Evolutionary conservation across 2,797 vertebrate genomes (phyloP).

Genomic region (Benthosema pterotum): DNA sequence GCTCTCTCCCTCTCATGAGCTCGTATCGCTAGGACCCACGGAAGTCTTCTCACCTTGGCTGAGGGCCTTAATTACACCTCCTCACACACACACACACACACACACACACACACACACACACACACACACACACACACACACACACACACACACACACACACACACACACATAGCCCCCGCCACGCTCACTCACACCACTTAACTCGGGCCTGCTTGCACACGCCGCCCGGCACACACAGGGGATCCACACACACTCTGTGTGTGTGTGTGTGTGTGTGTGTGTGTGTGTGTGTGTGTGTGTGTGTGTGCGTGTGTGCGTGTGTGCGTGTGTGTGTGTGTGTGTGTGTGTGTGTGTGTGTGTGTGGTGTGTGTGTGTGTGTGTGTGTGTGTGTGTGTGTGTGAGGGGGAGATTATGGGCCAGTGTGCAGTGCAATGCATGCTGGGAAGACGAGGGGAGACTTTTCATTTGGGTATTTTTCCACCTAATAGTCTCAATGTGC

Average conservation of each 20-base stretch:
- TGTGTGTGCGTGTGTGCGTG: too few species aligned
- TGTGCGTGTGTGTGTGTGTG: too few species aligned
- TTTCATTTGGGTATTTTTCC: conserved; percentile 57
- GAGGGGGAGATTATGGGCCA: conserved; percentile 68
- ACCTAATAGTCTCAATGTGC: conserved; percentile 38
- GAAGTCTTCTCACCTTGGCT: conserved; percentile 78
- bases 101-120: too few species aligned
- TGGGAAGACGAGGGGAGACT: conserved; percentile 42
- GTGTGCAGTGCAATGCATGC: conserved; percentile 46
- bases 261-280: too few species aligned
- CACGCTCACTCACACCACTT: conserved; percentile 67
- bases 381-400: too few species aligned
- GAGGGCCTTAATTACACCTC: conserved; percentile 79
- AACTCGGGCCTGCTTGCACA: conserved; percentile 73
- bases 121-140: too few species aligned
- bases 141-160: too few species aligned
- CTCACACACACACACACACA: too few species aligned
- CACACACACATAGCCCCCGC: too few species aligned
- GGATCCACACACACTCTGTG: conserved; percentile 66
- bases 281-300: too few species aligned
- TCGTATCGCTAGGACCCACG: conserved; percentile 28
- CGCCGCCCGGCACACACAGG: conserved; percentile 57
- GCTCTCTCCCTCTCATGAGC: conserved; percentile 67
- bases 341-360: too few species aligned
- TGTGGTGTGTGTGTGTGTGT: too few species aligned